phyloP scores from a whole-genome alignment of 2,113 vertebrate species.

The Vidua macroura region DNA sequence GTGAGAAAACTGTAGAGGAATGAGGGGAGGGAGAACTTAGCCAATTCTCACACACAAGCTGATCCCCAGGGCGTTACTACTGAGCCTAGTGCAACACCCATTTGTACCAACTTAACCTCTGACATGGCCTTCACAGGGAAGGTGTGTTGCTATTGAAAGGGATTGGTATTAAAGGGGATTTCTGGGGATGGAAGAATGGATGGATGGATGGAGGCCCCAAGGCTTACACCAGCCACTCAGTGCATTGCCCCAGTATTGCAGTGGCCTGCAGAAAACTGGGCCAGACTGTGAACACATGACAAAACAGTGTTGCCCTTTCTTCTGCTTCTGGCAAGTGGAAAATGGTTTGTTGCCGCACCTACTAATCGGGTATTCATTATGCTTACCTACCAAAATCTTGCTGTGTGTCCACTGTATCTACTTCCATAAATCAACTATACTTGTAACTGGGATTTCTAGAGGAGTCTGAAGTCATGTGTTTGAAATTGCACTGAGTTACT shows the following conservation, averaged over 20 bases:
- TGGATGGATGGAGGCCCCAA: background rate
- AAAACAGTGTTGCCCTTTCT: rapidly evolving
- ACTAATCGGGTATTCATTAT: background rate
- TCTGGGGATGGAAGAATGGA: background rate
- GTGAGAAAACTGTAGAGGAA: background rate
- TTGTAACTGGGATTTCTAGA: background rate
- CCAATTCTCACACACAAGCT: background rate
- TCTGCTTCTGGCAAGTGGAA: background rate
- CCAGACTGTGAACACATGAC: background rate
- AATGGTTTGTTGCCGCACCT: background rate
- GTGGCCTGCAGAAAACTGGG: background rate
- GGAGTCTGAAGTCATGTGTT: background rate
- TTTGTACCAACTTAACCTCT: background rate
- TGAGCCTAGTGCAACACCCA: background rate
- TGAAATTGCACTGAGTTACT: background rate
- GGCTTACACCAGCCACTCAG: background rate
- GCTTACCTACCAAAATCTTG: background rate
- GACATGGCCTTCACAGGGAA: background rate
- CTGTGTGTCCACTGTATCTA: background rate
- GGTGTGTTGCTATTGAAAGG: background rate
- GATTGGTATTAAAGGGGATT: background rate
- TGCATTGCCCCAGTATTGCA: background rate
- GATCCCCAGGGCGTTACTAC: background rate
- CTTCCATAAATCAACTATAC: background rate
- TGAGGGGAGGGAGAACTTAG: background rate